Conservation (phyloP, 1,140 invertebrate species). For the Brachionus manjavacas region DNA sequence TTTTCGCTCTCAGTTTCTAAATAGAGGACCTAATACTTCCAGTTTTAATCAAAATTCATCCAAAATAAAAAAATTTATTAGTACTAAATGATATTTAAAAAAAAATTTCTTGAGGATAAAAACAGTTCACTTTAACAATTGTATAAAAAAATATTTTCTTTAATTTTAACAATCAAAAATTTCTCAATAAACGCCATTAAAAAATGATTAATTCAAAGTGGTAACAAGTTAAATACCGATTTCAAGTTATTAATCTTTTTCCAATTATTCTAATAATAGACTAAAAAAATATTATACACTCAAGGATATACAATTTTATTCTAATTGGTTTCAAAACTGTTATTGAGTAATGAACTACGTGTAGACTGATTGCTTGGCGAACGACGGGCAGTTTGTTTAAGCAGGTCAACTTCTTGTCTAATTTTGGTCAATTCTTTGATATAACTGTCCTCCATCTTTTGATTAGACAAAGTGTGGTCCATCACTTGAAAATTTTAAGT, state of each 20-base stretch:
- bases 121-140: not conserved
- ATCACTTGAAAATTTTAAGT: not conserved
- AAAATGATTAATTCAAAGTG: not conserved
- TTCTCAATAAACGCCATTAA: not conserved
- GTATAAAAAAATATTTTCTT: not conserved
- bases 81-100: not conserved
- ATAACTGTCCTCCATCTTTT: conserved; percentile 21
- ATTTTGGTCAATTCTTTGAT: conserved; percentile 23
- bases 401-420: conserved; percentile 16
- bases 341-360: not conserved
- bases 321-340: conserved; percentile 13
- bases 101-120: not conserved
- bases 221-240: not conserved
- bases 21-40: no score
- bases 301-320: not conserved
- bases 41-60: not conserved
- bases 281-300: not conserved
- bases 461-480: not conserved
- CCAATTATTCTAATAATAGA: not conserved
- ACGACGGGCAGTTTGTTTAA: conserved; percentile 8
- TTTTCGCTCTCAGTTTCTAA: not conserved
- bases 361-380: not conserved
- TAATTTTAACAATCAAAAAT: not conserved
- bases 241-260: not conserved
- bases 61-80: not conserved